phyloP scores from a whole-genome alignment of 2,113 vertebrate genomes.

The Mesocricetus auratus region DNA sequence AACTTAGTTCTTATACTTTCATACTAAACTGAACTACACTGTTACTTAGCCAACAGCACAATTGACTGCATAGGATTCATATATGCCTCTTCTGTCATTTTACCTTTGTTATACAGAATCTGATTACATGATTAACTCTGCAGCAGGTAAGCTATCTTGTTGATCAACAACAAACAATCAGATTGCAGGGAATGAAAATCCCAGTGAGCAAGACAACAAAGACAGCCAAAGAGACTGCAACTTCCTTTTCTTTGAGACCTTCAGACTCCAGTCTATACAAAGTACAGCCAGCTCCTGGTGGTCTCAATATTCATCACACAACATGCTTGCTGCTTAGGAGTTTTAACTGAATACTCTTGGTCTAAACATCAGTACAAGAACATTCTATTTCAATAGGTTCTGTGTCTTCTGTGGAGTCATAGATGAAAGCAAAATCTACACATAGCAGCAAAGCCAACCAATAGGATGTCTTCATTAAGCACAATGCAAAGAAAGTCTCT shows the following conservation, averaged over 20 bases:
- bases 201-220: background rate
- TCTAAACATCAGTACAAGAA: constrained; percentile 41
- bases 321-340: background rate
- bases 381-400: constrained; percentile 14
- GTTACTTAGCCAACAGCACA: background rate
- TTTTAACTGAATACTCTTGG: background rate
- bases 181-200: background rate
- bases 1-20: background rate
- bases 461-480: background rate
- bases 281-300: background rate
- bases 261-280: background rate
- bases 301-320: background rate
- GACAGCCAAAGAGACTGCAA: background rate
- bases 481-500: constrained; percentile 60
- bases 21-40: background rate
- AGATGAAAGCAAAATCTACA: constrained; percentile 27
- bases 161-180: background rate
- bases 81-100: background rate
- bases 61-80: background rate
- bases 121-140: background rate
- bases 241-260: background rate
- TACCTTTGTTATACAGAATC: background rate
- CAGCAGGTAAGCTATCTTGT: background rate
- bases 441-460: constrained; percentile 14
- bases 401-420: constrained; percentile 40